Evolutionary conservation across 2,888 invertebrate species (phyloP).

Genomic region (Cephus spinipes): DNA sequence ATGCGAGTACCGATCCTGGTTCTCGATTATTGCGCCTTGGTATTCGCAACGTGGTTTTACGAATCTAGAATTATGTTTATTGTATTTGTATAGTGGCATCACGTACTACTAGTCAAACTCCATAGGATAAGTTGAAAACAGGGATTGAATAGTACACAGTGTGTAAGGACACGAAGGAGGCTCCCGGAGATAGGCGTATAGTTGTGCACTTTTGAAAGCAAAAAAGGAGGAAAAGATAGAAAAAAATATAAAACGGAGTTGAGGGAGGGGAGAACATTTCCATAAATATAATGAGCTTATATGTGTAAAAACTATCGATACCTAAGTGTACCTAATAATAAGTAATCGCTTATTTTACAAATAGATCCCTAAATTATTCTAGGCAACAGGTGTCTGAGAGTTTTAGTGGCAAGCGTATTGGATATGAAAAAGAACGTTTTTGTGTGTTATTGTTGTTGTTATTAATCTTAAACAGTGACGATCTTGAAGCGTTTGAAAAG

Average conservation of each 20-base stretch:
- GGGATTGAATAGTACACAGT: conserved; percentile 54
- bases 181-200: background rate
- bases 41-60: conserved; percentile 9
- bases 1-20: conserved; percentile 11
- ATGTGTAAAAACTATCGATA: conserved; percentile 63
- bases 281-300: conserved; percentile 66
- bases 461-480: background rate
- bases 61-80: conserved; percentile 21
- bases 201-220: conserved; percentile 5
- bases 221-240: background rate
- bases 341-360: conserved; percentile 56
- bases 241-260: background rate
- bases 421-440: background rate
- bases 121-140: conserved; percentile 52
- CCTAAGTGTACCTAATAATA: conserved; percentile 63
- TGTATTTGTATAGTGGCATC: conserved; percentile 36
- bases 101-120: conserved; percentile 62
- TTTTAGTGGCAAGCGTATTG: background rate
- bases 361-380: conserved; percentile 29
- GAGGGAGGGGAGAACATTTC: conserved; percentile 47
- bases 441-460: background rate
- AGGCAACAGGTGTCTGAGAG: background rate
- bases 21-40: conserved; percentile 9
- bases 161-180: conserved; percentile 18
- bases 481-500: background rate